Conservation (phyloP, 1,140 invertebrate genomes). For the Lepidurus couesii region DNA sequence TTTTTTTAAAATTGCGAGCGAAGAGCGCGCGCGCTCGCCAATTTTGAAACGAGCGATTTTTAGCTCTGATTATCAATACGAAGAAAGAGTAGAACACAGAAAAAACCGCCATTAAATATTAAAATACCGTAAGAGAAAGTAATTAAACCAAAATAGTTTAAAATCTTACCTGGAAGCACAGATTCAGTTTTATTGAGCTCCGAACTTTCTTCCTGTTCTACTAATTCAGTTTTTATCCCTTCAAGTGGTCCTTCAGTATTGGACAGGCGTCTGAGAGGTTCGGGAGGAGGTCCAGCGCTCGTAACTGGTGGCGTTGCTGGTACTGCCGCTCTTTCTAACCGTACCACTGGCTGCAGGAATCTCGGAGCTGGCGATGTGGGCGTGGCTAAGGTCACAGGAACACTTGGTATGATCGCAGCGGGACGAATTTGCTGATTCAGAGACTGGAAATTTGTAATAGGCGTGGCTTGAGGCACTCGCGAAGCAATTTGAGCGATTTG, state of each 20-base stretch:
- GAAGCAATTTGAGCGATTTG: constrained; percentile 34
- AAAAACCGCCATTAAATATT: too few species aligned
- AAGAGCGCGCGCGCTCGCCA: too few species aligned
- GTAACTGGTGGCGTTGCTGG: not conserved
- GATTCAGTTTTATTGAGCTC: not conserved
- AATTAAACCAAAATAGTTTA: not conserved
- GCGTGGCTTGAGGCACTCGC: constrained; percentile 46
- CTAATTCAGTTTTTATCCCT: not conserved
- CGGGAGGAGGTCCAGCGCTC: not conserved
- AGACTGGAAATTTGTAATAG: constrained; percentile 4
- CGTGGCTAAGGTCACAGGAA: not conserved
- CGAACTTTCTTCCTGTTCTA: not conserved
- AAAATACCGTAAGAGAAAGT: not conserved
- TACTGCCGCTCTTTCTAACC: constrained; percentile 6
- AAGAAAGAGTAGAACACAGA: too few species aligned
- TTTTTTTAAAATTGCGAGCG: too few species aligned
- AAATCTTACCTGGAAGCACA: not conserved
- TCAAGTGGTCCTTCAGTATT: not conserved
- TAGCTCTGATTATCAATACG: too few species aligned
- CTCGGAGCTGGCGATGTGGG: not conserved
- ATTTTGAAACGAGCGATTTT: too few species aligned
- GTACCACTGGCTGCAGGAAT: constrained; percentile 20
- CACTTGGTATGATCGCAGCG: not conserved
- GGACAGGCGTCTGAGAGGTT: not conserved
- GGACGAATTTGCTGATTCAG: not conserved